These are phyloP conservation scores for Agrotis puta DNA, from an alignment of 2,888 invertebrate species.

Conservation along the genomic window DNA sequence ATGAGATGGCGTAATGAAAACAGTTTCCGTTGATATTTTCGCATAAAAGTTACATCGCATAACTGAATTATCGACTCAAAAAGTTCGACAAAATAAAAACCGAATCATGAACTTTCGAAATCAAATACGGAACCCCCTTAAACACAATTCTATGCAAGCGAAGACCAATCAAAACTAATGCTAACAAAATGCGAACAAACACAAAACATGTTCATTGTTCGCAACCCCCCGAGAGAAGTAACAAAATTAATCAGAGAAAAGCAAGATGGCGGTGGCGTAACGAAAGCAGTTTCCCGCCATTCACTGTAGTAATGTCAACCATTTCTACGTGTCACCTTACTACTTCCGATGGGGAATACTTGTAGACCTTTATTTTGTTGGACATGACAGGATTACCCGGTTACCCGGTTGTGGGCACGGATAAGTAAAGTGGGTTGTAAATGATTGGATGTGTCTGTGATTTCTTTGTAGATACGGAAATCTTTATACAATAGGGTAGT, in stretches of 20 bases:
- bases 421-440: background rate
- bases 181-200: slow-evolving; percentile 30
- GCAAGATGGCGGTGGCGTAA: slow-evolving; percentile 59
- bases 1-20: too few relatives aligned
- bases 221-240: slow-evolving; percentile 46
- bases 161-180: slow-evolving; percentile 16
- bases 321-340: slow-evolving; percentile 58
- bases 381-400: slow-evolving; percentile 22
- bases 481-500: background rate
- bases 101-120: too few relatives aligned
- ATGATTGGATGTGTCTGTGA: background rate
- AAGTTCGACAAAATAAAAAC: too few relatives aligned
- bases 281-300: slow-evolving; percentile 55
- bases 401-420: background rate
- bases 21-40: too few relatives aligned
- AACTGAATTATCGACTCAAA: too few relatives aligned
- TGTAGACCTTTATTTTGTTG: slow-evolving; percentile 40
- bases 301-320: slow-evolving; percentile 53
- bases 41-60: too few relatives aligned
- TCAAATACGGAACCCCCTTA: background rate
- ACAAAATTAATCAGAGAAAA: slow-evolving; percentile 60
- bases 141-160: background rate
- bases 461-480: background rate
- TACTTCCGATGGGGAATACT: slow-evolving; percentile 54
- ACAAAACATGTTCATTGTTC: slow-evolving; percentile 21